Evolutionary conservation across 2,113 vertebrate species (phyloP).

Genomic region (Sclerurus mexicanus): DNA sequence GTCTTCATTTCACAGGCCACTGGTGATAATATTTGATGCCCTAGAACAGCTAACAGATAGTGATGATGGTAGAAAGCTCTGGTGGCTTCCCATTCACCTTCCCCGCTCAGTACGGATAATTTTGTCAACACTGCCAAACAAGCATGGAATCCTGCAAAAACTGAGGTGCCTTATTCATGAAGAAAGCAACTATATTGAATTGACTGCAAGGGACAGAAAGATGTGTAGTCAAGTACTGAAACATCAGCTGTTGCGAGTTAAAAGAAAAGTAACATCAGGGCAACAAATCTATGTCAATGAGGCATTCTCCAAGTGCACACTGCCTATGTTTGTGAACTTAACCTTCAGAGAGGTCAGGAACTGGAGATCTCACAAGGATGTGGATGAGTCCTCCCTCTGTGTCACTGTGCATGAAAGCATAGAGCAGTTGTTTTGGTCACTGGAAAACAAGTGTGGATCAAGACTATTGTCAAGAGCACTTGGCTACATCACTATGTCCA

Average conservation of each 20-base stretch:
- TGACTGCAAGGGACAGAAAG: slow-evolving; percentile 90
- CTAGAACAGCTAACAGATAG: slow-evolving; percentile 92
- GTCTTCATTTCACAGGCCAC: slow-evolving; percentile 89
- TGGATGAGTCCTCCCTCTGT: slow-evolving; percentile 91
- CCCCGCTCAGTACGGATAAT: slow-evolving; percentile 92
- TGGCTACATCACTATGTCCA: slow-evolving; percentile 96
- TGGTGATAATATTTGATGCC: slow-evolving; percentile 92
- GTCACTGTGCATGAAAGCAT: slow-evolving; percentile 97
- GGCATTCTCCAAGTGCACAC: slow-evolving; percentile 92
- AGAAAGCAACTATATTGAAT: slow-evolving; percentile 89
- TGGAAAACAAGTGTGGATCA: slow-evolving; percentile 90
- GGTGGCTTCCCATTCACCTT: slow-evolving; percentile 96
- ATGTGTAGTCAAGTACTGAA: slow-evolving; percentile 97
- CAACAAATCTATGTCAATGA: slow-evolving; percentile 99
- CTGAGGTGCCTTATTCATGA: slow-evolving; percentile 90
- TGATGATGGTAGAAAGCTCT: slow-evolving; percentile 93
- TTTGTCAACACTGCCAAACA: slow-evolving; percentile 95
- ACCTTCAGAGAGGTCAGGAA: slow-evolving; percentile 93
- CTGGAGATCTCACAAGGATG: slow-evolving; percentile 97
- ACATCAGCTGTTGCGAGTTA: slow-evolving; percentile 91
- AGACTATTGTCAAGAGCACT: slow-evolving; percentile 90
- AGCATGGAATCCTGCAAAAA: slow-evolving; percentile 95
- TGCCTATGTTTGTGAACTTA: slow-evolving; percentile 98
- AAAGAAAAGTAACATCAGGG: slow-evolving; percentile 96
- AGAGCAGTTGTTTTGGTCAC: slow-evolving; percentile 93